These are phyloP conservation scores for Chrysopilus asiliformis DNA, from an alignment of 2,888 invertebrate genomes.

Conservation along the genomic window DNA sequence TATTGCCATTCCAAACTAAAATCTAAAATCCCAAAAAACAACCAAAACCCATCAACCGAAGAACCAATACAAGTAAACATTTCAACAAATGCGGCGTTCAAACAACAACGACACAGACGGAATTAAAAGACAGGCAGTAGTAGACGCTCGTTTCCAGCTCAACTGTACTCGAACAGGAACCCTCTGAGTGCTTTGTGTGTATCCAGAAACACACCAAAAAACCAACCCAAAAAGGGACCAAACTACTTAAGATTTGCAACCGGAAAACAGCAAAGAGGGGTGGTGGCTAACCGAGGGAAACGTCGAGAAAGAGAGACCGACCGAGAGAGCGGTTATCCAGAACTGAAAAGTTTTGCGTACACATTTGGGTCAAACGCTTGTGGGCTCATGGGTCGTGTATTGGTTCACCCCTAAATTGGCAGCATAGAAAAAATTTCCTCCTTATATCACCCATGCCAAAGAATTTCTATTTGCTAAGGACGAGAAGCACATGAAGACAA, in stretches of 20 bases:
- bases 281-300: no score
- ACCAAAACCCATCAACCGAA: no score
- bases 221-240: no score
- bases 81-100: not conserved
- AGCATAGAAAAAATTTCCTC: conserved; percentile 7
- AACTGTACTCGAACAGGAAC: no score
- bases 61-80: not conserved
- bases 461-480: no score
- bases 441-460: not conserved
- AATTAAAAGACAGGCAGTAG: not conserved
- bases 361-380: conserved; percentile 16
- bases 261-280: no score
- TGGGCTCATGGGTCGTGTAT: conserved; percentile 17
- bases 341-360: conserved; percentile 15
- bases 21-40: no score
- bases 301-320: no score
- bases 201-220: no score
- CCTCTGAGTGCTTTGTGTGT: no score
- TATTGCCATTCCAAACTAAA: not conserved
- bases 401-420: conserved; percentile 17
- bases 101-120: not conserved
- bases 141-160: not conserved
- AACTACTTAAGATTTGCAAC: not conserved
- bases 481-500: no score
- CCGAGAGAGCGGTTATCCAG: conserved; percentile 9